Conservation (phyloP, 2,113 vertebrate genomes). For the Lophura nycthemera region DNA sequence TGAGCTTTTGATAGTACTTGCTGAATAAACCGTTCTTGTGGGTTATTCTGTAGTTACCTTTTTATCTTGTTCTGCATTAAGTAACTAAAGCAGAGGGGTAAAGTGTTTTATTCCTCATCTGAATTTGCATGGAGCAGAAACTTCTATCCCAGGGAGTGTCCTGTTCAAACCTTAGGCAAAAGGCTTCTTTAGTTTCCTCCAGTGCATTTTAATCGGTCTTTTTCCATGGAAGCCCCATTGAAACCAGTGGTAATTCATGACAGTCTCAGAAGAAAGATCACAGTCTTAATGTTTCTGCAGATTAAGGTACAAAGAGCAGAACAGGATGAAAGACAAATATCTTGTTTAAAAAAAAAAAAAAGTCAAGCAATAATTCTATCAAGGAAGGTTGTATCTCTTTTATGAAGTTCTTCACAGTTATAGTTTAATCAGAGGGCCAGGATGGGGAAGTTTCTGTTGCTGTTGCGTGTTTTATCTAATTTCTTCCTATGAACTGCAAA, state of each 20-base stretch:
- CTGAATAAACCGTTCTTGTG: not conserved
- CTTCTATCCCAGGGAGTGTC: not conserved
- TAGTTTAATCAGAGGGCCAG: not conserved
- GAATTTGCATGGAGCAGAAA: not conserved
- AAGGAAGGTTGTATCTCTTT: not conserved
- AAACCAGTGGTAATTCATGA: not conserved
- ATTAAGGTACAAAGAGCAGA: not conserved
- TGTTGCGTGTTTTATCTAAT: not conserved
- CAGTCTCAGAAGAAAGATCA: not conserved
- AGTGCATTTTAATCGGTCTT: not conserved
- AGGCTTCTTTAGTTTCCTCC: not conserved
- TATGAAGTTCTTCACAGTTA: accelerated
- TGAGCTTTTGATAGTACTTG: not conserved
- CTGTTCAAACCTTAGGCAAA: not conserved
- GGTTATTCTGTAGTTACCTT: not conserved
- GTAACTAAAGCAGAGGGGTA: not conserved
- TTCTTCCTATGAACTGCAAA: not conserved
- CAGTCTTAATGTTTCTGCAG: not conserved
- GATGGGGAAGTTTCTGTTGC: not conserved
- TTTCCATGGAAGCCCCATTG: not conserved
- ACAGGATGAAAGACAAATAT: not conserved
- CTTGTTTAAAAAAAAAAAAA: not conserved
- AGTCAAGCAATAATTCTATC: not conserved
- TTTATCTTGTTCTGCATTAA: constrained; percentile 2
- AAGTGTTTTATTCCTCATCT: not conserved